phyloP scores from a whole-genome alignment of 2,888 invertebrate genomes.

The Oxytorus armatus region DNA sequence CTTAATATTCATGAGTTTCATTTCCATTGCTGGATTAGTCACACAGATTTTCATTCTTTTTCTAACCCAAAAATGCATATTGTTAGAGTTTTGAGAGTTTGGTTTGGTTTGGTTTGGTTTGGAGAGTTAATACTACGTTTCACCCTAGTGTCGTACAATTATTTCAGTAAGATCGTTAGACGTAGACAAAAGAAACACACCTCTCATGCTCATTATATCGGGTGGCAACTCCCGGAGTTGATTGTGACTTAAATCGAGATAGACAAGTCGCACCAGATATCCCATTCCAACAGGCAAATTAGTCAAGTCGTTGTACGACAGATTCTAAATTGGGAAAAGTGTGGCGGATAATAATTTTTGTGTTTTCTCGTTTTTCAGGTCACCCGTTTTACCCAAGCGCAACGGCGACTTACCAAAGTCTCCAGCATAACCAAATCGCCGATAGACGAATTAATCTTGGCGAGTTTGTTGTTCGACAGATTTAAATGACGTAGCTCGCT shows the following conservation, averaged over 20 bases:
- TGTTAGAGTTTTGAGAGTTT: not conserved
- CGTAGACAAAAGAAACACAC: constrained; percentile 86
- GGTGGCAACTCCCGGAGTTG: constrained; percentile 90
- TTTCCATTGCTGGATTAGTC: constrained; percentile 11
- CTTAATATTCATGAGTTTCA: not conserved
- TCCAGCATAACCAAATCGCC: constrained; percentile 93
- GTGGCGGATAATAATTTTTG: not conserved
- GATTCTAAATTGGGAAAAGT: constrained; percentile 86
- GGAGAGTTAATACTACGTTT: not conserved
- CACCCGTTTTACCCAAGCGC: not conserved
- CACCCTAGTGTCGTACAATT: not conserved
- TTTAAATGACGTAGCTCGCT: constrained; percentile 90
- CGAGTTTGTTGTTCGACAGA: constrained; percentile 90
- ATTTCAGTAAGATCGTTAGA: too few species aligned
- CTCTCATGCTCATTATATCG: constrained; percentile 93
- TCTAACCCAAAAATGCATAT: not conserved
- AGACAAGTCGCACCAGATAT: constrained; percentile 91
- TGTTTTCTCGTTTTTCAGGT: not conserved
- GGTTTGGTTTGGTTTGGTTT: not conserved
- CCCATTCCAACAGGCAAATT: constrained; percentile 92
- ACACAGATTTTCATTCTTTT: constrained; percentile 17
- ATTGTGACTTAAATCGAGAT: constrained; percentile 91
- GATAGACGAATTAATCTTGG: constrained; percentile 89
- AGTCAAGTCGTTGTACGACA: constrained; percentile 91
- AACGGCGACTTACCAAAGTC: constrained; percentile 87